Evolutionary conservation across 2,888 invertebrate genomes (phyloP), one percentile per base, ranked within the genome.

Genomic region (Amblyjoppa proteus): DNA sequence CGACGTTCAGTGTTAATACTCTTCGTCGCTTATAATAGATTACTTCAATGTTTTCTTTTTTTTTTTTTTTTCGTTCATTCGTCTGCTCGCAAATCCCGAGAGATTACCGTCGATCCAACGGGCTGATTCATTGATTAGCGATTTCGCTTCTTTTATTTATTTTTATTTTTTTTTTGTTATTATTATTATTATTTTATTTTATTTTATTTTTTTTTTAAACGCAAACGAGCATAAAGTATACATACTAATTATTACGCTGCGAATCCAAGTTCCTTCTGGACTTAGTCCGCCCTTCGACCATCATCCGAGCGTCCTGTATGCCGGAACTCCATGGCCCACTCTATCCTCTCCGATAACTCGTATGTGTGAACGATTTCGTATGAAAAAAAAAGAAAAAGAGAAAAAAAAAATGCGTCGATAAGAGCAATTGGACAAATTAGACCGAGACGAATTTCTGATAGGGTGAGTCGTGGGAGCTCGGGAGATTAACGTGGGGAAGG

Each of bases 21-120:
- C 61, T 53, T 66, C 77, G 73, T 83, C 83, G 83, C 78, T 53
- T 73, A 78, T 74, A 83, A 56, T 68, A 74, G 77, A 45, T 16
- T 7, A 34, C 31, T 6, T 34, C 5, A 16, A 34, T 20, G 20
- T 31, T 16, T 64, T 34, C 1, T n/a, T 31, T 2, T 16, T n/a
- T 7, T 38, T 56, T 25, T 41, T 16, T 56, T 45, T 34, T 34
- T 28, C 68, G 9, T 41, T 41, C 41, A 41, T 41, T 41, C 41
- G n/a, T 41, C 51, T 56, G 13, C 34, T 58, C 51, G 69, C 66
- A 5, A 56, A 41, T 61, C 56, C 45, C 66, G 31, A 79, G 66
- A 68, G 31, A 45, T 45, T 51, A 66, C 16, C 31, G 61, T 68
- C 25, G 61, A 11, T 25, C 68, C 68, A 69, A 45, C 28, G 38